These are phyloP conservation scores for Acropternis orthonyx DNA, from an alignment of 2,797 vertebrate species.

Conservation along the genomic window DNA sequence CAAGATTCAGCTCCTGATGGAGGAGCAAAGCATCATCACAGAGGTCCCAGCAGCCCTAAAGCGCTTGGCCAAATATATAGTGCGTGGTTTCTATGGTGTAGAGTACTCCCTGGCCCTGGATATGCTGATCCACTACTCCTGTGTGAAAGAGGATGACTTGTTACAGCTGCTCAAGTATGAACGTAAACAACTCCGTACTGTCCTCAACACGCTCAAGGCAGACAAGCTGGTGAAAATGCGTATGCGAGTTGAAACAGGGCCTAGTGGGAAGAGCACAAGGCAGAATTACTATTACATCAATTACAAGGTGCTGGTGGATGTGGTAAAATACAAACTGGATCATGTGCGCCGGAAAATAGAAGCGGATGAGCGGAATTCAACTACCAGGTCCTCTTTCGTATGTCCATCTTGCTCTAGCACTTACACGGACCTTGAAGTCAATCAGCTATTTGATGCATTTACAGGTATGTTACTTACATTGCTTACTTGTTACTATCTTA, in stretches of 20 bases:
- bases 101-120: constrained; percentile 64
- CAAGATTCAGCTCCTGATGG: constrained; percentile 17
- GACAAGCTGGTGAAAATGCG: constrained; percentile 69
- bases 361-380: constrained; percentile 54
- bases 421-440: constrained; percentile 70
- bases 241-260: constrained; percentile 35
- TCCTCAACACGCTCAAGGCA: constrained; percentile 61
- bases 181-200: constrained; percentile 34
- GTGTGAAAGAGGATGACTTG: constrained; percentile 71
- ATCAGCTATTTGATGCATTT: constrained; percentile 68
- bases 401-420: constrained; percentile 65
- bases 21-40: background rate
- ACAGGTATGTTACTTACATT: constrained; percentile 41
- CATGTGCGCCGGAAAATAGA: constrained; percentile 68
- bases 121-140: constrained; percentile 54
- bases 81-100: constrained; percentile 59
- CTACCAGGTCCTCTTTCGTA: constrained; percentile 68
- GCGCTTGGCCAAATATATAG: constrained; percentile 64
- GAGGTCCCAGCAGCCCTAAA: constrained; percentile 64
- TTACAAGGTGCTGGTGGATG: constrained; percentile 73
- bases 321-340: constrained; percentile 74
- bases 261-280: constrained; percentile 54
- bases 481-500: background rate
- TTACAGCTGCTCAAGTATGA: constrained; percentile 68
- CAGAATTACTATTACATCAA: constrained; percentile 75